Evolutionary conservation across 2,888 invertebrate species (phyloP), one percentile per base, ranked within the genome.

Genomic region (Palloptera scutellata): DNA sequence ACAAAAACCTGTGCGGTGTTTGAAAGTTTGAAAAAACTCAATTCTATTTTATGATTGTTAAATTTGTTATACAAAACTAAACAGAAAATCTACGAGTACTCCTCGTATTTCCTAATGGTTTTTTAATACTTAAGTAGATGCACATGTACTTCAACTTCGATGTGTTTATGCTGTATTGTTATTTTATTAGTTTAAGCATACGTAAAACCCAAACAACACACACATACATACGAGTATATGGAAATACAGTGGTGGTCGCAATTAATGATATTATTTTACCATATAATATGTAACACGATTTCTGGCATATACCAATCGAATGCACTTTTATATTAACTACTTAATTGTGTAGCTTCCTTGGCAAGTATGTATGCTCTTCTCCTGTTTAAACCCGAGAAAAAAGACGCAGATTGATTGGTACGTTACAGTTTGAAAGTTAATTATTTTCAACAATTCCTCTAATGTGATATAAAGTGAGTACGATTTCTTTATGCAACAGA

Each of bases 101-200:
- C 69, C 68, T 71, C 67, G n/a, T 69, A 67, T 71, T 69, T 71
- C 67, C 67, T 64, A 71, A 71, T 69, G 67, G 69, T 67, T 69
- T 71, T 71, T 69, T 69, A 71, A 69, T 66, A 71, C 57, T 61
- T 64, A 71, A 68, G 55, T 67, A n/a, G n/a, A n/a, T n/a, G n/a
- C n/a, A 12, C 12, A 43, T 43, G 45, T 43, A 11, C 12, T 15
- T 48, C 8, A n/a, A 48, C 15, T 48, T 48, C 45, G 12, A 45
- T 45, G 3, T 12, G 8, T n/a, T 48, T 48, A n/a, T 48, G 48
- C 12, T n/a, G 12, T 48, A n/a, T 48, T 48, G 12, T 48, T 48
- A 48, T 48, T 48, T 48, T 2, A 48, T 15, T 15, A 20, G 62
- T 52, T 15, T 30, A 57, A 67, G 67, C 64, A 64, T 70, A 72